Evolutionary conservation across 1,140 invertebrate genomes (phyloP), one percentile per base, ranked within the genome.

Genomic region (Drosophila ohnishii): DNA sequence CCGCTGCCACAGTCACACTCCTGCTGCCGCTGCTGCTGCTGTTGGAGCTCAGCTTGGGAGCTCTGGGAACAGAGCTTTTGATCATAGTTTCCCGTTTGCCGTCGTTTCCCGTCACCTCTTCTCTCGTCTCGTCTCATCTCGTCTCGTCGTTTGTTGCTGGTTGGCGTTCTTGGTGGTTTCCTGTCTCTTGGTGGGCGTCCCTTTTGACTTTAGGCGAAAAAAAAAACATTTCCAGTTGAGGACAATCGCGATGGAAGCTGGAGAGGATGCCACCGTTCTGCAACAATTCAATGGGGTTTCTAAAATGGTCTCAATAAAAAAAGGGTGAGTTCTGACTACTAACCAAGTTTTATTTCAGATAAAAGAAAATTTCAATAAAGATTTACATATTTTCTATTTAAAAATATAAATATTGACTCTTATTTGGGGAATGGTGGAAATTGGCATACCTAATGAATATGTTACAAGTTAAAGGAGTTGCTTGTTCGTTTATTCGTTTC

Each of bases 141-240:
- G 51, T 71, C 67, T 57, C 67, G 67, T 67, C 65, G 48, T 70
- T 71, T 71, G 67, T 71, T 71, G 65, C 67, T 71, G 67, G 65
- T 71, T 71, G 67, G 65, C 67, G 67, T 71, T 48, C n/a, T 71
- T 71, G 61, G 73, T 75, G 73, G 50, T 75, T 75, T 75, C 73
- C 72, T 66, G 73, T 75, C n/a, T 75, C 39, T 75, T 75, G 72
- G 73, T 75, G 73, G 73, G 72, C 73, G 72, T 66, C 57, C 47
- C 57, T 53, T 73, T 73, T 47, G 69, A 73, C 28, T 62, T 73
- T 74, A 63, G 50, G 69, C 25, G 57, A 47, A 55, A 70, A 35
- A 67, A 56, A 13, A 63, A 70, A 69, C 64, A 57, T 71, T 71
- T 71, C 51, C 67, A 71, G 67, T 65, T 30, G 22, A 58, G 42